These are phyloP conservation scores for Nothobranchius kuhntae DNA, from an alignment of 2,113 vertebrate species.

Conservation along the genomic window DNA sequence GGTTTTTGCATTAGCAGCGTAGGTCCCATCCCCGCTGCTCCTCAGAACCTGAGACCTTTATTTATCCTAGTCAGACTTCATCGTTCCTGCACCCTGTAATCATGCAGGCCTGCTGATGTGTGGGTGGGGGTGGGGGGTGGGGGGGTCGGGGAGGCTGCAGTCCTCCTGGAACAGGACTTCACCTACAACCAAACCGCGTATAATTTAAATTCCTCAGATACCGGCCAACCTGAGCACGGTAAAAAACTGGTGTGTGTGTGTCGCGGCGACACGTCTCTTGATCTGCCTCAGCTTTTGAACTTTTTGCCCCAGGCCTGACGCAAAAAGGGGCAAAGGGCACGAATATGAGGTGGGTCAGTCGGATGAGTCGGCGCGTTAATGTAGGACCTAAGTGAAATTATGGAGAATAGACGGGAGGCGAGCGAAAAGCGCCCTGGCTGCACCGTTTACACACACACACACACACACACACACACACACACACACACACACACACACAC, in stretches of 20 bases:
- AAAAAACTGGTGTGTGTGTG: constrained; percentile 77
- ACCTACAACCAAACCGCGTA: constrained; percentile 68
- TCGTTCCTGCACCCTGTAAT: constrained; percentile 69
- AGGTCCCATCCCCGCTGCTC: constrained; percentile 29
- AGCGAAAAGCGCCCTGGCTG: neutral
- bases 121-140: neutral
- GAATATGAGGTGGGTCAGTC: neutral
- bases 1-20: constrained; percentile 23
- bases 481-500: constrained; percentile 1
- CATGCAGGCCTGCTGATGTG: constrained; percentile 42
- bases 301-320: constrained; percentile 11
- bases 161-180: constrained; percentile 51
- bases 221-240: constrained; percentile 74
- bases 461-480: constrained; percentile 18
- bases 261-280: constrained; percentile 4
- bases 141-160: constrained; percentile 33
- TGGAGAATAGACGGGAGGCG: neutral
- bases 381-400: neutral
- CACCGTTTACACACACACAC: constrained; percentile 36
- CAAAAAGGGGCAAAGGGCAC: neutral
- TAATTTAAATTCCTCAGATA: constrained; percentile 82
- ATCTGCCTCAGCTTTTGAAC: constrained; percentile 16
- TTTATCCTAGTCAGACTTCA: constrained; percentile 61
- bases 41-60: constrained; percentile 50
- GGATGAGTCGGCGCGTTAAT: neutral